Conservation (phyloP, 2,888 invertebrate species). For the Athalia rosae region DNA sequence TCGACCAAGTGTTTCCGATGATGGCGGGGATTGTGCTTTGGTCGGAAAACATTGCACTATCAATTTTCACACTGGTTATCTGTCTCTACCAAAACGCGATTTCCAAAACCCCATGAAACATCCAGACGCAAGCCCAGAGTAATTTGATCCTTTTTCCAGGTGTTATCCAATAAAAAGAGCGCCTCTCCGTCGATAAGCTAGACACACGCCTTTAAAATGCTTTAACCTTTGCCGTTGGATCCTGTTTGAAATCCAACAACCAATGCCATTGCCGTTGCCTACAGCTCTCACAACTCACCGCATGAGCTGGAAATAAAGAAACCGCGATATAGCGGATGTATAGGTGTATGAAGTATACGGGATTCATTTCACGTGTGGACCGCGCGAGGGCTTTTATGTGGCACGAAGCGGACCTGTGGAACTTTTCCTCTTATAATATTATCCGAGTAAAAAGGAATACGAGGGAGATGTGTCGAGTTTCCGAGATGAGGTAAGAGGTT, state of each 20-base stretch:
- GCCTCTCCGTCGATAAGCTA: too few relatives aligned
- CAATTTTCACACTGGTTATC: too few relatives aligned
- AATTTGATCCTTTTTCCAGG: too few relatives aligned
- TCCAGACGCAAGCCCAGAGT: too few relatives aligned
- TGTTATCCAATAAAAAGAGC: too few relatives aligned
- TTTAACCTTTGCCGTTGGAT: background rate
- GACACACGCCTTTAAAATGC: too few relatives aligned
- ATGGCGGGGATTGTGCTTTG: too few relatives aligned
- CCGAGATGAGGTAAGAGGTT: slow-evolving; percentile 6
- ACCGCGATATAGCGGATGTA: background rate
- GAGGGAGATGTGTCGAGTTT: background rate
- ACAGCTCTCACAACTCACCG: too few relatives aligned
- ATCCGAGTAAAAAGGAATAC: background rate
- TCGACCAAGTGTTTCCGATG: too few relatives aligned
- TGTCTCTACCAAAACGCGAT: too few relatives aligned
- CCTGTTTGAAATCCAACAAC: background rate
- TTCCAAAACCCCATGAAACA: too few relatives aligned
- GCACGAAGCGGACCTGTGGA: slow-evolving; percentile 6
- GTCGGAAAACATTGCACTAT: too few relatives aligned
- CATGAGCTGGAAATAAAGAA: background rate
- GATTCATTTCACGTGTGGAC: slow-evolving; percentile 2
- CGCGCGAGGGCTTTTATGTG: slow-evolving; percentile 4
- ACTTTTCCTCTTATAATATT: slow-evolving; percentile 13
- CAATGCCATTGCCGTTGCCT: background rate
- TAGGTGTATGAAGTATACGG: background rate